Evolutionary conservation across 2,888 invertebrate genomes (phyloP).

Genomic region (Cephalotes varians): DNA sequence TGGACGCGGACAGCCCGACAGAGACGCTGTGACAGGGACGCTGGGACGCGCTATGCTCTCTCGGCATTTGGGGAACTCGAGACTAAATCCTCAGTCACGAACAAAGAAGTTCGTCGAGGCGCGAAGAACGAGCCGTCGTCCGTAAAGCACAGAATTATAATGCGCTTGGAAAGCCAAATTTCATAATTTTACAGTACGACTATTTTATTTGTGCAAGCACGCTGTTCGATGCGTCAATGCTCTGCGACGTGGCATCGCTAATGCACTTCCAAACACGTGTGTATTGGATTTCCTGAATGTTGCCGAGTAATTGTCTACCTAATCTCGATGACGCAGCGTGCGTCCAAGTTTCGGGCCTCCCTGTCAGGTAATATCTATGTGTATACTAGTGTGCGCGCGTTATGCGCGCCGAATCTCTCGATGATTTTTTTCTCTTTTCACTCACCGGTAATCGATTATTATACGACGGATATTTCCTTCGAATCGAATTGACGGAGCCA

Average conservation of each 20-base stretch:
- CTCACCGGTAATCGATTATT: conserved; percentile 79
- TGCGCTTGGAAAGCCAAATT: background rate
- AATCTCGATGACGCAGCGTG: conserved; percentile 43
- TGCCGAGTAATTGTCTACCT: conserved; percentile 27
- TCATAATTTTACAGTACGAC: background rate
- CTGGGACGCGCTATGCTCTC: background rate
- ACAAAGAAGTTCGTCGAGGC: conserved; percentile 14
- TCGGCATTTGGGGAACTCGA: conserved; percentile 9
- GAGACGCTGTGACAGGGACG: background rate
- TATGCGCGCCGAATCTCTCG: conserved; percentile 45
- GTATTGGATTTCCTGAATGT: background rate
- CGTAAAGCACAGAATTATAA: background rate
- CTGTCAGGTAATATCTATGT: background rate
- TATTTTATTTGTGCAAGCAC: background rate
- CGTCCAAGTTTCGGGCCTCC: conserved; percentile 18
- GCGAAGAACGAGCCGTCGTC: background rate
- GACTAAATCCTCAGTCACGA: background rate
- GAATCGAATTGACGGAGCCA: conserved; percentile 53
- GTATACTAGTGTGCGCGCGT: background rate
- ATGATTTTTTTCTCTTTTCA: conserved; percentile 78
- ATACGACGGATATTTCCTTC: conserved; percentile 71
- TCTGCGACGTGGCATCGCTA: background rate
- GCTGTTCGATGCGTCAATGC: background rate
- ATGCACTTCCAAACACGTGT: background rate
- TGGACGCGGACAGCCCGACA: conserved; percentile 55